phyloP scores from a whole-genome alignment of 2,888 invertebrate species.

The Chloromyia formosa region DNA sequence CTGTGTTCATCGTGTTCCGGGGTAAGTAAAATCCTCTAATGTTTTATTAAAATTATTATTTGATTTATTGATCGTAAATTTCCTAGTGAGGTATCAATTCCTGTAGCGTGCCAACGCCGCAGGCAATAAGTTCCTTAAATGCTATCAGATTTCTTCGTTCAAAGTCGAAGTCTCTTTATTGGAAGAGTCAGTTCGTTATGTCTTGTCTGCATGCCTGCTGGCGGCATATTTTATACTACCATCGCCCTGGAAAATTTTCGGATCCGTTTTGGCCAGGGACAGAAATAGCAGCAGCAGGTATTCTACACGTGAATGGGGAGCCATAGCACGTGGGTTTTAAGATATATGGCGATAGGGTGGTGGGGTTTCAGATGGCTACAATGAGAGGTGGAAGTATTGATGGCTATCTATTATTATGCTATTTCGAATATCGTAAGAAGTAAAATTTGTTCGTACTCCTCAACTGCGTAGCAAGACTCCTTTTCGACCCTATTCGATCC shows the following conservation, averaged over 20 bases:
- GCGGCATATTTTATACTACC: neutral
- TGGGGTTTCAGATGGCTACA: too few relatives aligned
- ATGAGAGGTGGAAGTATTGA: too few relatives aligned
- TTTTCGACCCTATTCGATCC: too few relatives aligned
- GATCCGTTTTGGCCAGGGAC: neutral
- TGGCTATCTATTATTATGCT: too few relatives aligned
- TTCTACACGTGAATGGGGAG: too few relatives aligned
- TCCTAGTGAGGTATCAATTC: conserved; percentile 37
- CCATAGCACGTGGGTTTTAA: too few relatives aligned
- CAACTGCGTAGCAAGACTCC: too few relatives aligned
- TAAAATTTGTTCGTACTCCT: too few relatives aligned
- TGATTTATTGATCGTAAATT: conserved; percentile 44
- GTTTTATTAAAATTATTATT: conserved; percentile 39
- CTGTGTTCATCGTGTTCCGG: neutral
- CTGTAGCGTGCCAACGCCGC: conserved; percentile 28
- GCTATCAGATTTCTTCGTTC: conserved; percentile 20
- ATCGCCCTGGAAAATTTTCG: conserved; percentile 3
- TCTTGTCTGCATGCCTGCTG: conserved; percentile 15
- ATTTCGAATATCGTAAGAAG: too few relatives aligned
- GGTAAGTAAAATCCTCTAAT: conserved; percentile 41
- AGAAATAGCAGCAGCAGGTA: too few relatives aligned
- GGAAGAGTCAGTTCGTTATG: neutral
- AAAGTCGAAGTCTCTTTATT: neutral
- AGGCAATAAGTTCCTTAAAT: conserved; percentile 40
- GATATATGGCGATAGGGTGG: too few relatives aligned